phyloP scores from a whole-genome alignment of 2,888 invertebrate species.

The Erynnis tages region DNA sequence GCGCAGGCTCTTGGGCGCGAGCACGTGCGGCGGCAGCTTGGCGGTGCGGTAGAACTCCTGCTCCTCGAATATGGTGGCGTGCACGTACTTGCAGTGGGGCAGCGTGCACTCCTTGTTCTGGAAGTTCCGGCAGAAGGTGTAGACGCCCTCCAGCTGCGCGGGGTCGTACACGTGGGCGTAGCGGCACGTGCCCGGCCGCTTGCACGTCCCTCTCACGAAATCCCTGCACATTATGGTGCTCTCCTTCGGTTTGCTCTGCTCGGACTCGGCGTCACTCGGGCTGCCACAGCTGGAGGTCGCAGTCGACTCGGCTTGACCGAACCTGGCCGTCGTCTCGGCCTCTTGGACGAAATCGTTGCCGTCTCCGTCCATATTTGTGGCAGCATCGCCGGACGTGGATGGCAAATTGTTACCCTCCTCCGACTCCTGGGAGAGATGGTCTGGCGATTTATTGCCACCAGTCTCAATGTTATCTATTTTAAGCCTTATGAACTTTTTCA shows the following conservation, averaged over 20 bases:
- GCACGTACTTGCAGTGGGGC: slow-evolving; percentile 12
- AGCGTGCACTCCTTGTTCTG: slow-evolving; percentile 11
- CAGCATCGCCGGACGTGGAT: neutral
- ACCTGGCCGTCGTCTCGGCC: no score
- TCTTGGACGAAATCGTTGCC: no score
- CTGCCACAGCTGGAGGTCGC: no score
- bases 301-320: no score
- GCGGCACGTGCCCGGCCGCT: slow-evolving; percentile 8
- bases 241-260: neutral
- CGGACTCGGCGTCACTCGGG: no score
- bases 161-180: slow-evolving; percentile 13
- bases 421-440: no score
- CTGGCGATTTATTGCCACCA: no score
- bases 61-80: slow-evolving; percentile 19
- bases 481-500: slow-evolving; percentile 19
- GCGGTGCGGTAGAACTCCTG: slow-evolving; percentile 20
- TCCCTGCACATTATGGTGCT: slow-evolving; percentile 8
- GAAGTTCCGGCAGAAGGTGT: slow-evolving; percentile 13
- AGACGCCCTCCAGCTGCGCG: slow-evolving; percentile 5
- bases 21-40: slow-evolving; percentile 13
- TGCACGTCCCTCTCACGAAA: slow-evolving; percentile 11
- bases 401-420: no score
- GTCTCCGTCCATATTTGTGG: slow-evolving; percentile 5
- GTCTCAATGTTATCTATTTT: slow-evolving; percentile 17
- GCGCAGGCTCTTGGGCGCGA: neutral